These are phyloP conservation scores for Temnothorax longispinosus DNA, from an alignment of 1,140 invertebrate genomes.

Conservation along the genomic window DNA sequence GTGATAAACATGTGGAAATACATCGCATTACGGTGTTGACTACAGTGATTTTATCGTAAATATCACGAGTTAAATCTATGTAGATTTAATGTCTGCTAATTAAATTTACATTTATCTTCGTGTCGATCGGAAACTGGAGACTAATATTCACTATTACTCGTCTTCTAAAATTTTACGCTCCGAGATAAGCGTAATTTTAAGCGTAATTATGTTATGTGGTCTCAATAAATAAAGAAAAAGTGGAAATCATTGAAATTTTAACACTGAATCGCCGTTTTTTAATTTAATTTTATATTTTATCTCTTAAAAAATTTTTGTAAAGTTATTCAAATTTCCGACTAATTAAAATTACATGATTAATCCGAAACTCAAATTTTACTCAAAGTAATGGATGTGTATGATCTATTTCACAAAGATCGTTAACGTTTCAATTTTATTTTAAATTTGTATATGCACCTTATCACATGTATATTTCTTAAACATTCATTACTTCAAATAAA, in stretches of 20 bases:
- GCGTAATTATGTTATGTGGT: background rate
- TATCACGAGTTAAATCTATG: background rate
- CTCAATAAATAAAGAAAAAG: background rate
- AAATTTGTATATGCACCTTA: background rate
- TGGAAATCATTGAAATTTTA: background rate
- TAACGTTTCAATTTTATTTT: background rate
- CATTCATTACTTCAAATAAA: background rate
- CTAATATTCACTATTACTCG: constrained; percentile 1
- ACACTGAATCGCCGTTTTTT: background rate
- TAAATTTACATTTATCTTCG: constrained; percentile 23
- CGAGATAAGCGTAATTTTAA: background rate
- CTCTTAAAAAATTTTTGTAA: background rate
- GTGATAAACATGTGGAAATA: constrained; percentile 37
- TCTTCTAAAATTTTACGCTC: background rate
- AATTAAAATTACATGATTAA: background rate
- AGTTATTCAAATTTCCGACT: background rate
- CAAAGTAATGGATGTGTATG: background rate
- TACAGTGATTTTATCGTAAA: background rate
- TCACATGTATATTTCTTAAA: background rate
- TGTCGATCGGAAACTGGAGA: background rate
- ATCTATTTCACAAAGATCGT: background rate
- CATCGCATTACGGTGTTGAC: constrained; percentile 39
- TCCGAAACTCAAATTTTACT: no score
- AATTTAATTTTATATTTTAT: background rate
- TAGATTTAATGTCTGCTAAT: background rate